A percentile compares a stretch with the other conserved stretches of the same genome.
Conservation (phyloP, 1,140 invertebrate species). For the Macrobrachium nipponense region DNA sequence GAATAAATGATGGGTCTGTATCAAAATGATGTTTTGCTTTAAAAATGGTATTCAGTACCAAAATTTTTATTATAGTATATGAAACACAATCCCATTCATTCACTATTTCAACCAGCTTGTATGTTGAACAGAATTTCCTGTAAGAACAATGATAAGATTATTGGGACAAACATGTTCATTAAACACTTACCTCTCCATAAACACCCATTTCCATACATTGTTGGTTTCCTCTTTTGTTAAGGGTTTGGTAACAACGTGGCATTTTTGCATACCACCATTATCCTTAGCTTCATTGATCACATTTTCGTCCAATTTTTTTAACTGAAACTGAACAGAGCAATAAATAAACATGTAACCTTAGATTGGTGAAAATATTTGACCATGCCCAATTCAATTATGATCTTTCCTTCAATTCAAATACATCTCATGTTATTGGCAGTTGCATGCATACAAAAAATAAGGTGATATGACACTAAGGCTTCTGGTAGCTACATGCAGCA, state of each 20-base stretch:
- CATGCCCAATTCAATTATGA: neutral
- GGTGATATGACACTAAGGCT: neutral
- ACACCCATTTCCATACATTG: constrained; percentile 42
- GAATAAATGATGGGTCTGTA: no score
- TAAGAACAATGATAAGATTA: neutral
- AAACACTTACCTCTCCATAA: constrained; percentile 35
- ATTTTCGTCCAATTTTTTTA: constrained; percentile 6
- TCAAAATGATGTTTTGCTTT: no score
- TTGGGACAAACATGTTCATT: neutral
- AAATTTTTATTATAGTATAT: neutral
- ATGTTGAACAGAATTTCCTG: neutral
- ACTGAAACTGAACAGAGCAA: neutral
- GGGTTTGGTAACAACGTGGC: constrained; percentile 38
- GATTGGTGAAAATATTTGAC: neutral
- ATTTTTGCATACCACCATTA: constrained; percentile 36
- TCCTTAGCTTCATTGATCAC: constrained; percentile 38
- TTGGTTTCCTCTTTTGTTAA: constrained; percentile 32
- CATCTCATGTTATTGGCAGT: no score
- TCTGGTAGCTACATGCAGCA: neutral
- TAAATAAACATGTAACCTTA: neutral
- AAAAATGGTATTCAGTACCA: neutral
- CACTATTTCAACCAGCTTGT: neutral
- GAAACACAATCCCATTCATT: no score
- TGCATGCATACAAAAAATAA: neutral
- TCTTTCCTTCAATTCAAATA: neutral